Base-by-base conservation (phyloP, 2,888 invertebrate species). In the Hedya salicella region DNA sequence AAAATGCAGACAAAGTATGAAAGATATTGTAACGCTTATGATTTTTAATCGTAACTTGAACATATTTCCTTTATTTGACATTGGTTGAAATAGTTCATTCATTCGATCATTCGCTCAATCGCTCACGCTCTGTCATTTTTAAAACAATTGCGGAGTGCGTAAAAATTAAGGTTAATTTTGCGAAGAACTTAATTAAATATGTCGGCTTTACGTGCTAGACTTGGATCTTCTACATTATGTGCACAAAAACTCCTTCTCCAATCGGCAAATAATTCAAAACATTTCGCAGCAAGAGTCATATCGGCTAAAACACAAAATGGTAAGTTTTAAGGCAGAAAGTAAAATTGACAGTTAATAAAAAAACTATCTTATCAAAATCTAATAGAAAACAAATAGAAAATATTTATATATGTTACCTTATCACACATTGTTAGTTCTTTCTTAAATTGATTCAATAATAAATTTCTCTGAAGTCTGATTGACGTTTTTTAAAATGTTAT, bases 171-270 rank as follows among this genome's bases (percentile, higher is more conserved):
- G 53, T 46, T 53, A 62, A 21, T 40, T 32, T 62, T 21, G 11
- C 2, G 13, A 49, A 56, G 21, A 56, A 40, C 40, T 21, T 54
- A 39, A 42, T 11, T 17, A 44, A 61, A n/a, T 71, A 90, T 90
- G 90, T 87, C 85, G 60, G 84, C 89, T 61, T 73, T 89, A 68
- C 80, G 89, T 69, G 78, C 79, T 13, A 83, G 79, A 74, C 62
- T 88, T 48, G 74, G 81, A 46, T 75, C 78, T 36, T 79, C 83
- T 57, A 68, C 78, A 57, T 66, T 79, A 42, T 77, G 73, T 69
- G 74, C 79, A 14, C 81, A 74, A 74, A 88, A 87, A 79, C 80
- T 89, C 82, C 73, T 84, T 68, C 75, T 79, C 68, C 80, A 80
- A 66, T 75, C 85, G 17, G 61, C 73, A 67, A 78, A 75, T 73